Conservation (phyloP, 37 sponge, comb jelly and placozoan genomes). For the Spongia lamella region DNA sequence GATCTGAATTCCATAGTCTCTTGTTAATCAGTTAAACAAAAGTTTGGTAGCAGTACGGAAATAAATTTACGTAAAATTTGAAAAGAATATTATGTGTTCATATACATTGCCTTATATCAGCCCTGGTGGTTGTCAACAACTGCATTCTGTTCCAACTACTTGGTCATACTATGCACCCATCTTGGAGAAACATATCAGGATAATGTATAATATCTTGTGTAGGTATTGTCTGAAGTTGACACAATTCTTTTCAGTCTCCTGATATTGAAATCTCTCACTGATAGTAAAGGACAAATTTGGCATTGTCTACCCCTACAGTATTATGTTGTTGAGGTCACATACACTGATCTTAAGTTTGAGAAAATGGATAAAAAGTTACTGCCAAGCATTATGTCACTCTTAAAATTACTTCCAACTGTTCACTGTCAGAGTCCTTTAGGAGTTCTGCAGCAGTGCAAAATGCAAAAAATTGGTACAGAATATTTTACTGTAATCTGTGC, state of each 20-base stretch:
- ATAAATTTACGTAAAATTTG: too few species aligned
- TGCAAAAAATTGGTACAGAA: neutral
- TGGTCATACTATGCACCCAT: too few species aligned
- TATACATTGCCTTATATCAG: too few species aligned
- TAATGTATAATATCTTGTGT: neutral
- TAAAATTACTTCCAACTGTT: constrained; percentile 50
- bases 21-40: too few species aligned
- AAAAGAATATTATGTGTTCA: too few species aligned
- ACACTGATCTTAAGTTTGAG: constrained; percentile 3
- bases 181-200: neutral
- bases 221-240: constrained; percentile 56
- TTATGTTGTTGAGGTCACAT: constrained; percentile 64
- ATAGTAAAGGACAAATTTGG: constrained; percentile 69
- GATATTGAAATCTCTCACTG: constrained; percentile 44
- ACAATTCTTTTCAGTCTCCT: constrained; percentile 57
- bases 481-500: neutral
- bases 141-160: too few species aligned
- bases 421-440: constrained; percentile 21
- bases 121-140: too few species aligned
- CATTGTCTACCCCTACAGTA: constrained; percentile 37
- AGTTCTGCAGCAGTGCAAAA: neutral
- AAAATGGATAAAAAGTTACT: neutral
- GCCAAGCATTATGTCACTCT: constrained; percentile 15
- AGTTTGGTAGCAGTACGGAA: too few species aligned
- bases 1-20: too few species aligned